Base-by-base conservation (phyloP, 2,113 vertebrate species). In the Ascaphus truei region DNA sequence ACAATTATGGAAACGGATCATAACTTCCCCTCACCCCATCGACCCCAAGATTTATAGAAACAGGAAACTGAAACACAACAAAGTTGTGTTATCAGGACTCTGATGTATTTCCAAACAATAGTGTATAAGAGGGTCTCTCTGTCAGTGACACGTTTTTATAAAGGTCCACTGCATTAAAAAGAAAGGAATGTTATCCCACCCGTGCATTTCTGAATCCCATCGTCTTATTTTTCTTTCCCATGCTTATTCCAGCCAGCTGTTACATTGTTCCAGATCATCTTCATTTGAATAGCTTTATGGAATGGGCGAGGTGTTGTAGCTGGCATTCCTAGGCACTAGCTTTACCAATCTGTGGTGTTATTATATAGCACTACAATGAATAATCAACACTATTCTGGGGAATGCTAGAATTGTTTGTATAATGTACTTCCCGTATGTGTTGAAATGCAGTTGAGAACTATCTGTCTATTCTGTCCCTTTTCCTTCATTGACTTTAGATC, bases 121-220 rank as follows among this genome's bases (percentile, higher is more conserved):
- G 77, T 78, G 74, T 4, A 33, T 81, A 78, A 84, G 81, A 84
- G 71, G 69, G 47, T 84, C 79, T 87, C 87, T 86, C 84, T 77
- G 63, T 61, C 7, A 5, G 41, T 83, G 85, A 85, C 85, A 85
- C 81, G 74, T 39, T 73, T 79, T 87, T 86, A 89, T 84, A 88
- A 74, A 68, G 16, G 39, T 79, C 74, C 27, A 57, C 74, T 76
- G 43, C 77, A 45, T 68, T 80, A 68, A 84, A 86, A 83, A 78
- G 65, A 81, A 80, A 80, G 69, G 81, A 77, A 80, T 82, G 58
- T 74, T 71, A 74, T 63, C 43, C 37, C 60, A 75, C 22, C 10
- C 0, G 74, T 29, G 43, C 61, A 41, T 37, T 76, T 33, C 55
- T 60, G 65, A 75, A 73, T 72, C 60, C 74, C 73, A 59, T 82